A percentile compares a stretch with the other conserved stretches of the same genome.
Evolutionary conservation across 2,888 invertebrate genomes (phyloP).

Genomic region (Macrosiphum euphorbiae): DNA sequence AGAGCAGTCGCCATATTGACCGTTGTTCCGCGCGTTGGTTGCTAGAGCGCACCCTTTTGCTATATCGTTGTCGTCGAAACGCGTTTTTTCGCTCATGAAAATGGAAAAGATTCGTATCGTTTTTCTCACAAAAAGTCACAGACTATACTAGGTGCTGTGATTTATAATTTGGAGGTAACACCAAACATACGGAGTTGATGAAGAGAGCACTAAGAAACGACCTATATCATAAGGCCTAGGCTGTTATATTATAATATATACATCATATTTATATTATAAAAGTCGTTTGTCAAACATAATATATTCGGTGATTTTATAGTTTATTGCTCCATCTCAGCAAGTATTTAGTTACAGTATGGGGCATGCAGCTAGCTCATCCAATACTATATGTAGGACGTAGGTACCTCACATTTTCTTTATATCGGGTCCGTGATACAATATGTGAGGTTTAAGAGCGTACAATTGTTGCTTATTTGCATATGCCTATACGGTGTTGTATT

Average conservation of each 20-base stretch:
- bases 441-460: background rate
- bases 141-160: background rate
- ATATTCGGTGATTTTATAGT: background rate
- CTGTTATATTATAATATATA: background rate
- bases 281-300: background rate
- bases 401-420: background rate
- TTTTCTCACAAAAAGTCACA: background rate
- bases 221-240: background rate
- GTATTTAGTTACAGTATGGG: background rate
- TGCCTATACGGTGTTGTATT: background rate
- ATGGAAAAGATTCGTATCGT: background rate
- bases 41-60: constrained; percentile 39
- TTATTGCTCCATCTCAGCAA: background rate
- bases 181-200: background rate
- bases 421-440: background rate
- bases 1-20: constrained; percentile 26
- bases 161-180: background rate
- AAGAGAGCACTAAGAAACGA: background rate
- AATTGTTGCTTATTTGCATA: background rate
- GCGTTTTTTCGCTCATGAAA: background rate
- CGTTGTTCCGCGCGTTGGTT: background rate
- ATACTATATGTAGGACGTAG: no score
- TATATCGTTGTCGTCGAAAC: background rate
- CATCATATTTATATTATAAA: background rate
- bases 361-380: background rate